These are phyloP conservation scores for Ictidomys tridecemlineatus DNA, from an alignment of 2,113 vertebrate species.

Conservation along the genomic window DNA sequence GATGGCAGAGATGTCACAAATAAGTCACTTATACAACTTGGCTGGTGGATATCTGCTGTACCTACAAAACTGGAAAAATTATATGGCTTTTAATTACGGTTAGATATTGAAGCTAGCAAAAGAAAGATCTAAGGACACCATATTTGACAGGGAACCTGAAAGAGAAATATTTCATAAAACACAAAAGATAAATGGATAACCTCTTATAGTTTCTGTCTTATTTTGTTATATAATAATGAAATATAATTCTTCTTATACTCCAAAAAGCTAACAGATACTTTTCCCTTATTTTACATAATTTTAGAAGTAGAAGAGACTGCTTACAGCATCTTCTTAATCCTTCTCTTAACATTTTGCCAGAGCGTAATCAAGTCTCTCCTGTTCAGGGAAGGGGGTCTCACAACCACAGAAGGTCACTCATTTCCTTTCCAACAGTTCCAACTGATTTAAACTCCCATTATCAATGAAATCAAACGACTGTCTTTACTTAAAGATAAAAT, in stretches of 20 bases:
- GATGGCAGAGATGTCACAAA: background rate
- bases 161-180: background rate
- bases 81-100: background rate
- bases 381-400: background rate
- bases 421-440: background rate
- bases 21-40: background rate
- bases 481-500: constrained; percentile 14
- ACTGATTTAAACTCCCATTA: background rate
- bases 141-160: background rate
- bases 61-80: constrained; percentile 16
- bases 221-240: background rate
- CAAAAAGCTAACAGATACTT: background rate
- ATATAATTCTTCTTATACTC: background rate
- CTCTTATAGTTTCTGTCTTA: background rate
- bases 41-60: background rate
- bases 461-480: background rate
- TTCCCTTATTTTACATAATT: background rate
- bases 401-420: background rate
- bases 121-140: background rate
- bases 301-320: background rate
- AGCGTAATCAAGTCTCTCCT: background rate
- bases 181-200: background rate
- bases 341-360: background rate
- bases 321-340: background rate
- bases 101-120: constrained; percentile 14